A percentile compares a stretch with the other conserved stretches of the same genome.
Evolutionary conservation across 2,113 vertebrate species (phyloP).

Genomic region (Nothocercus julius): DNA sequence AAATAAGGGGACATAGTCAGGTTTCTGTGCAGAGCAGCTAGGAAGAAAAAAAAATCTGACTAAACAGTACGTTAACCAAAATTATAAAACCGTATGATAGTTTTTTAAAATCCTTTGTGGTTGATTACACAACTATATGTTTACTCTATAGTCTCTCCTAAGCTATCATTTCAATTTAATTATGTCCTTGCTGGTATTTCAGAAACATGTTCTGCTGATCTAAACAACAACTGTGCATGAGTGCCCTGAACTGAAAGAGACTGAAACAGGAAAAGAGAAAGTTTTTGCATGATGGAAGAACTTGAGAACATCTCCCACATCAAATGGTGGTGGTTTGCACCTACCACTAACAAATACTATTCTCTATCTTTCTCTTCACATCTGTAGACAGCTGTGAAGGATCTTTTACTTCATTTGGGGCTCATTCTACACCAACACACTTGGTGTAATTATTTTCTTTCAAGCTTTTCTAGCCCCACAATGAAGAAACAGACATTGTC

Average conservation of each 20-base stretch:
- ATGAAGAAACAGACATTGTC: not conserved
- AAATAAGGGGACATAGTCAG: not conserved
- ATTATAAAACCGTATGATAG: not conserved
- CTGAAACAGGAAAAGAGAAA: not conserved
- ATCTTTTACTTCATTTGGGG: not conserved
- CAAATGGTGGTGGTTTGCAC: not conserved
- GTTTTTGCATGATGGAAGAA: not conserved
- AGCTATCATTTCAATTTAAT: slow-evolving; percentile 50
- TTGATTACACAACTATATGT: not conserved
- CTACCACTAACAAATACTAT: not conserved
- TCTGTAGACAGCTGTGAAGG: not conserved
- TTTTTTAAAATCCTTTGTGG: not conserved
- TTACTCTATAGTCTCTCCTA: slow-evolving; percentile 10
- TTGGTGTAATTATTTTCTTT: not conserved
- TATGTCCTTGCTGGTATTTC: not conserved
- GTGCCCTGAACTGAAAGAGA: not conserved
- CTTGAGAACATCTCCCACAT: not conserved
- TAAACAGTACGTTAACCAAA: not conserved
- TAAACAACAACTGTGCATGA: not conserved
- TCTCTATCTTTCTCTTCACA: not conserved
- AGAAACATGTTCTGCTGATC: slow-evolving; percentile 9
- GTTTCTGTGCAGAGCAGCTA: not conserved
- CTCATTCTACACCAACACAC: not conserved
- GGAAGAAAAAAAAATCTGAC: not conserved
- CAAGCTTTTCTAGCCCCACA: not conserved